Base-by-base conservation (phyloP, 2,797 vertebrate species). In the Spondyliosoma cantharus region DNA sequence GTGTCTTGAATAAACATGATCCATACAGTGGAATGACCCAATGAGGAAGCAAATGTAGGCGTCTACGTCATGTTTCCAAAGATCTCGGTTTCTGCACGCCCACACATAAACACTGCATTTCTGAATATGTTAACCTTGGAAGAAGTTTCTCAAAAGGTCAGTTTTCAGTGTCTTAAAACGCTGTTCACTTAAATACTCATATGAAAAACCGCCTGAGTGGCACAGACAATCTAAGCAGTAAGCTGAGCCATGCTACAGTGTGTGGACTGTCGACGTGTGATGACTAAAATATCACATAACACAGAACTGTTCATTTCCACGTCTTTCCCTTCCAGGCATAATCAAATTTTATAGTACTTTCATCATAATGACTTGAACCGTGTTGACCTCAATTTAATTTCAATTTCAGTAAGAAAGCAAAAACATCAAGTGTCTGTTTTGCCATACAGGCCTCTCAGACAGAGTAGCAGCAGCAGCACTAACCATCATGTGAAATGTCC, bases 301-400 rank as follows among this genome's bases (percentile, higher is more conserved):
- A 45, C 19, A 13, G 3, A 48, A 22, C 15, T 14, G 16, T 2
- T 46, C 13, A 19, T 64, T 49, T 54, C 8, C 13, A 54, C n/a
- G 6, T 2, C 64, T 65, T 45, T 42, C 27, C 0, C 0, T 49
- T 53, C 9, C 20, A 77, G 32, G 73, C 37, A 67, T 24, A 27
- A 45, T 66, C 7, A 5, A 14, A 61, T 65, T 3, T 63, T 48
- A 12, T 8, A 17, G 7, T 32, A 6, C 16, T 67, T 48, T 56
- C 14, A 46, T 24, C 24, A 22, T 24, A 29, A 57, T 52, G 19
- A 62, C 25, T 3, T 50, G 49, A 84, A 77, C n/a, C 6, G 2
- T 9, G 24, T 11, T 56, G 24, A 74, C 71, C 52, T 59, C n/a
- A 22, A 76, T 67, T 64, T 64, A 7, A 61, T 45, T 64, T 72